Percentiles rank a stretch among this genome's conserved stretches.
These are phyloP conservation scores for Formica aserva DNA, from an alignment of 2,888 invertebrate genomes.

Conservation along the genomic window DNA sequence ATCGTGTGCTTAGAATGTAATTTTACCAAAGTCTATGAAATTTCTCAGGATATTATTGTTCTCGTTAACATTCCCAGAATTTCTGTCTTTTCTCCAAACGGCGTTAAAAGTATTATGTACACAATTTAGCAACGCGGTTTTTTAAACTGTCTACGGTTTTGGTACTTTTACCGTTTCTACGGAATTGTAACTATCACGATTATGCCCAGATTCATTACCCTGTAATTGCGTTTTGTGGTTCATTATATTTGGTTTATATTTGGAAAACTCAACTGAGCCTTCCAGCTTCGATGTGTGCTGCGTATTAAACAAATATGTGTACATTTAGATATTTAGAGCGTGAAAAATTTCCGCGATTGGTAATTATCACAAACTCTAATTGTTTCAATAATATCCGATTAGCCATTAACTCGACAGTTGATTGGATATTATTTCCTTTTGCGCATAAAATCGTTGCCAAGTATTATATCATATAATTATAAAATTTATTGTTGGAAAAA, in stretches of 20 bases:
- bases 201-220: constrained; percentile 18
- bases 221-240: constrained; percentile 38
- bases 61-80: neutral
- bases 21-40: neutral
- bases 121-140: neutral
- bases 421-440: neutral
- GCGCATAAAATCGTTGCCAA: neutral
- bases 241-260: constrained; percentile 3
- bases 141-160: neutral
- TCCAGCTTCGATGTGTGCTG: neutral
- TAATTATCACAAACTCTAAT: constrained; percentile 11
- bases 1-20: neutral
- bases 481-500: neutral
- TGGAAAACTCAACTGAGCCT: neutral
- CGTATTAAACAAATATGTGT: constrained; percentile 15
- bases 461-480: neutral
- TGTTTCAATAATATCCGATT: neutral
- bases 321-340: constrained; percentile 20
- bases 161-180: constrained; percentile 10
- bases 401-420: neutral
- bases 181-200: constrained; percentile 19
- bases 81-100: neutral
- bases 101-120: constrained; percentile 7
- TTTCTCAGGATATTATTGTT: neutral
- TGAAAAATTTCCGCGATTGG: constrained; percentile 4